Base-by-base conservation (phyloP, 2,797 vertebrate species). In the Acanthiza pusilla region DNA sequence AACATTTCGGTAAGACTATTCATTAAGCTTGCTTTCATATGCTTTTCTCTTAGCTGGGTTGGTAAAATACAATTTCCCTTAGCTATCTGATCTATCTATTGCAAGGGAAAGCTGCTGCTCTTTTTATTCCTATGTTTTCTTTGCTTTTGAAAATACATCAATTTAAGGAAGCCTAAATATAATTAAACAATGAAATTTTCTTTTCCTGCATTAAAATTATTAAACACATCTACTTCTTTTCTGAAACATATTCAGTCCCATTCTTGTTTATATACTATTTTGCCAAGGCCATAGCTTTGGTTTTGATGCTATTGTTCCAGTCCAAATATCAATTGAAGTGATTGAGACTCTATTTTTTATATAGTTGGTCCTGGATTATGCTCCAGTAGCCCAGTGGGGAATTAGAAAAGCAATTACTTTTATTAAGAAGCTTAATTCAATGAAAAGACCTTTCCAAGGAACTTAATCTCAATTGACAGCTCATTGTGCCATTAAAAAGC, bases 401-500 rank as follows among this genome's bases (percentile, higher is more conserved):
- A 93, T 77, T 62, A 77, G 47, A 80, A 93, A 95, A 85, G 53
- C 45, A 89, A 90, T 94, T 89, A 85, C 23, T 93, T 96, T 93
- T 96, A 95, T 95, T 94, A 92, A 89, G 71, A 94, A 82, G 63
- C 42, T 93, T 94, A 85, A 92, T 89, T 95, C 38, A 87, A 74
- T 91, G 57, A 61, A 89, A 95, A 94, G 50, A 75, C 34, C 47
- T 25, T 77, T 93, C 79, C 72, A 85, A 93, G 75, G 34, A 88
- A 88, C 13, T 92, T 92, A 85, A 92, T 95, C 80, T 94, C 77
- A 71, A 30, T 30, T 93, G 78, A 72, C 81, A 91, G 40, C 13
- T 92, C 32, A 58, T 72, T 75, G 73, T 94, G 51, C 14, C 34
- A 65, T 92, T 93, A 72, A 65, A 88, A 91, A 89, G 14, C 50